These are phyloP conservation scores for Ciona savignyi DNA, from an alignment of 23 tunicate genomes.

Conservation along the genomic window DNA sequence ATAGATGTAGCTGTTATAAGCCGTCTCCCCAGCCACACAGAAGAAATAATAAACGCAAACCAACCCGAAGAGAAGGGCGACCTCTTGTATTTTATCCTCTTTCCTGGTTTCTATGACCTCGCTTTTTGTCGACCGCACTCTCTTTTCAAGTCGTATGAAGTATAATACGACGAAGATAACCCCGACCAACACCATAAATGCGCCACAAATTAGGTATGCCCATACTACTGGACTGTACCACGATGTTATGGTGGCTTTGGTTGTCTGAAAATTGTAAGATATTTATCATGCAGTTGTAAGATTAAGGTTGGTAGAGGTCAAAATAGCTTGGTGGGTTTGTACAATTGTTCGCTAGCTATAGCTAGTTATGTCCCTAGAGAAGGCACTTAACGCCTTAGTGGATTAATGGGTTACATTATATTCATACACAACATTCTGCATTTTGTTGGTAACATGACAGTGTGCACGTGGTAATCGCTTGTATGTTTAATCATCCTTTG, in stretches of 20 bases:
- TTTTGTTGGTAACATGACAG: no score
- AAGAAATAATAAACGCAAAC: conserved; percentile 83
- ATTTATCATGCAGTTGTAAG: no score
- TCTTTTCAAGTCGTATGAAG: conserved; percentile 21
- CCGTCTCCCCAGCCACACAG: conserved; percentile 92
- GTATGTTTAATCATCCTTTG: no score
- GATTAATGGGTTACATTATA: no score
- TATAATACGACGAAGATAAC: conserved; percentile 39
- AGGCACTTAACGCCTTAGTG: no score
- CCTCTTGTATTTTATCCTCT: conserved; percentile 40
- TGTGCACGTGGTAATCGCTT: no score
- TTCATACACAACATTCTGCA: no score
- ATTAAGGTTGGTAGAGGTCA: no score
- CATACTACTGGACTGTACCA: conserved; percentile 58
- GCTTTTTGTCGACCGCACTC: conserved; percentile 20
- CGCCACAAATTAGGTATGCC: conserved; percentile 88
- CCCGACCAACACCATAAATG: conserved; percentile 27
- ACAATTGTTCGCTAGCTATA: no score
- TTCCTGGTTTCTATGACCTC: conserved; percentile 47
- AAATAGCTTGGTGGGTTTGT: no score
- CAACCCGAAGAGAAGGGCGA: conserved; percentile 32
- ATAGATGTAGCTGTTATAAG: conserved; percentile 92
- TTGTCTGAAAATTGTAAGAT: neutral
- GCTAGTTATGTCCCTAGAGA: no score
- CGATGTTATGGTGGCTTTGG: neutral